phyloP scores from a whole-genome alignment of 2,888 invertebrate species.

The Drosophila peninsularis region DNA sequence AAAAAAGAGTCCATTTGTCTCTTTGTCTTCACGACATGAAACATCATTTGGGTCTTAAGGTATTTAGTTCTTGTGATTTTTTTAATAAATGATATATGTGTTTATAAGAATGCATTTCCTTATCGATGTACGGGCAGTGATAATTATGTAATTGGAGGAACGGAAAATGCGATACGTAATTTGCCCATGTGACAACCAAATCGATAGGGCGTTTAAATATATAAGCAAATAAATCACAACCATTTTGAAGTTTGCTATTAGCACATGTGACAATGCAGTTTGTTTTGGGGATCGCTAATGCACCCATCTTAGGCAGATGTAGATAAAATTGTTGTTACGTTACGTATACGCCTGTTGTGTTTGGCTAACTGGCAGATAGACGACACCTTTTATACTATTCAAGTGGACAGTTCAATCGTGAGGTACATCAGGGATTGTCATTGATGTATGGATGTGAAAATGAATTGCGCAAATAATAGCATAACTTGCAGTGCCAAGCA shows the following conservation, averaged over 20 bases:
- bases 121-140: constrained; percentile 26
- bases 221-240: constrained; percentile 14
- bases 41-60: constrained; percentile 54
- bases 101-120: constrained; percentile 48
- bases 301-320: background rate
- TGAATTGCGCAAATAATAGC: background rate
- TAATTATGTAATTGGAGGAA: constrained; percentile 29
- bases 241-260: background rate
- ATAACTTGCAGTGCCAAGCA: background rate
- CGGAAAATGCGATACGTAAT: constrained; percentile 11
- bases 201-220: constrained; percentile 25
- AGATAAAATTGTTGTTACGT: constrained; percentile 12
- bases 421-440: no score
- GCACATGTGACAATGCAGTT: background rate
- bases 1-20: constrained; percentile 13
- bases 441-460: background rate
- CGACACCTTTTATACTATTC: background rate
- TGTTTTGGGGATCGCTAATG: background rate
- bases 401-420: background rate
- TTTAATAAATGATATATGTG: constrained; percentile 37
- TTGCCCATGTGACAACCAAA: constrained; percentile 56
- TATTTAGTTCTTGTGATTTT: constrained; percentile 26
- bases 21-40: constrained; percentile 52
- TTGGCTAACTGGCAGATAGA: background rate
- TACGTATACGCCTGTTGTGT: constrained; percentile 44